phyloP scores from a whole-genome alignment of 2,797 vertebrate species.

The Glyptemys insculpta region DNA sequence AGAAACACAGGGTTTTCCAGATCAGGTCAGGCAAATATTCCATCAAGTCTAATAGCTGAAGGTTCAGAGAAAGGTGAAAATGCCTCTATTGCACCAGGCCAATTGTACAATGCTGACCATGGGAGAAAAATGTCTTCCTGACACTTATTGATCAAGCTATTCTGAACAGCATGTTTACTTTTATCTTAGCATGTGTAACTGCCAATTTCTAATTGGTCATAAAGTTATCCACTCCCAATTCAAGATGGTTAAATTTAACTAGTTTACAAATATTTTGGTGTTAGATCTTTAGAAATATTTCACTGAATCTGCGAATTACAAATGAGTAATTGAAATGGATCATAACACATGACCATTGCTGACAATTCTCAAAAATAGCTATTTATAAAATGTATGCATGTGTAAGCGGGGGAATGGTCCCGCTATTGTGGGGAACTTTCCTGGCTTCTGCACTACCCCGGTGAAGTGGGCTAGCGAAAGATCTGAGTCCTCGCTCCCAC shows the following conservation, averaged over 20 bases:
- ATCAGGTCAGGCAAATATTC: not conserved
- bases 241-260: not conserved
- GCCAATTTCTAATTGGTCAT: not conserved
- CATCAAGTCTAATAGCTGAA: not conserved
- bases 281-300: not conserved
- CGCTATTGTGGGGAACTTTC: too few relatives aligned
- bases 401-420: too few relatives aligned
- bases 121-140: not conserved
- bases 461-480: too few relatives aligned
- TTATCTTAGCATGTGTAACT: not conserved
- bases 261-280: not conserved
- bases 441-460: too few relatives aligned
- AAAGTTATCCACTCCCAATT: not conserved
- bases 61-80: not conserved
- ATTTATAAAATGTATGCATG: not conserved
- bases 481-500: too few relatives aligned
- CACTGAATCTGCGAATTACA: not conserved
- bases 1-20: not conserved
- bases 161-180: not conserved
- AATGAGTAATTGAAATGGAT: not conserved
- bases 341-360: not conserved
- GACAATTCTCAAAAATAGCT: not conserved
- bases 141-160: not conserved
- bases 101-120: not conserved
- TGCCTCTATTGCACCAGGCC: not conserved